phyloP scores from a whole-genome alignment of 1,140 invertebrate genomes.

The Anastatus disparis region DNA sequence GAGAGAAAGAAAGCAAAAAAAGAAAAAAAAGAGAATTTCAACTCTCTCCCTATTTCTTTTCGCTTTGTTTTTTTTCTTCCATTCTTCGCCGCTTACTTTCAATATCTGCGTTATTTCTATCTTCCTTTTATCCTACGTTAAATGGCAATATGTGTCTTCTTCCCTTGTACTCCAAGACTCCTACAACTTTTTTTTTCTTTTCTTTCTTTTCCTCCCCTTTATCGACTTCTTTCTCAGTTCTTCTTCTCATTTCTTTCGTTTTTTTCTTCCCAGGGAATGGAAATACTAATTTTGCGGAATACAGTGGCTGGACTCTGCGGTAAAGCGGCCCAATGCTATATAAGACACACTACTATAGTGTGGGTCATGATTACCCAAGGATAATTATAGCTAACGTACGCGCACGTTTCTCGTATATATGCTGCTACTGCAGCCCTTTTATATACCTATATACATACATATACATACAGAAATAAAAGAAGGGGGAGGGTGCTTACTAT shows the following conservation, averaged over 20 bases:
- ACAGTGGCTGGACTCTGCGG: constrained; percentile 66
- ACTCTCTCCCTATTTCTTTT: constrained; percentile 37
- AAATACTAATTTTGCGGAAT: constrained; percentile 69
- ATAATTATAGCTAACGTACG: constrained; percentile 67
- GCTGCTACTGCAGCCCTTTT: no score
- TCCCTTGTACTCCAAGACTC: neutral
- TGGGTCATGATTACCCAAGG: constrained; percentile 64
- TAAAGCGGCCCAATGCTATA: constrained; percentile 56
- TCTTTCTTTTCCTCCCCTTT: neutral
- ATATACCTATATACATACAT: no score
- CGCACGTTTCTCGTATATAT: no score
- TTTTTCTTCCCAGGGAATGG: constrained; percentile 60
- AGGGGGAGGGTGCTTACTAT: constrained; percentile 48
- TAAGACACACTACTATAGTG: constrained; percentile 50
- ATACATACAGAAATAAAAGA: no score
- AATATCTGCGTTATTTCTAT: constrained; percentile 16
- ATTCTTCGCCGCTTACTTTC: constrained; percentile 16
- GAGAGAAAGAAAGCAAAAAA: no score
- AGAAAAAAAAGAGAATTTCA: no score
- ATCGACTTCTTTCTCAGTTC: constrained; percentile 7
- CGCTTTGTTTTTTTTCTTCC: constrained; percentile 2
- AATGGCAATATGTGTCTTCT: constrained; percentile 9
- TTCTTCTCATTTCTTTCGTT: constrained; percentile 23
- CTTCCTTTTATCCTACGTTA: neutral
- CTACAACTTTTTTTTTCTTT: neutral